phyloP scores from a whole-genome alignment of 2,113 vertebrate genomes.

The Oryzias melastigma region DNA sequence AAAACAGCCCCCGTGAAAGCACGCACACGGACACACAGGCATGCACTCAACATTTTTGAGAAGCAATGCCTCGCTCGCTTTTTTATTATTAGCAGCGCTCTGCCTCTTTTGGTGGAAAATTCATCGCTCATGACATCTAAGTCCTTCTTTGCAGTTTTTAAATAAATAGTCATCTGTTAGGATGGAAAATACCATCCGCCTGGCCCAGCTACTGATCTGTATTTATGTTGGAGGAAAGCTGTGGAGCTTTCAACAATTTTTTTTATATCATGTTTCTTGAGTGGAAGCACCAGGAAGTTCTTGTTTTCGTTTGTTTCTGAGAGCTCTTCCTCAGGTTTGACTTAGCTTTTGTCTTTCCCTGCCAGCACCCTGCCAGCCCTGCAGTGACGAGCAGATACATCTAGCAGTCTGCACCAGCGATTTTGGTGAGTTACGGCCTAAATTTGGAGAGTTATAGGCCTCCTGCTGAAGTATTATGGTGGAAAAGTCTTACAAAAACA shows the following conservation, averaged over 20 bases:
- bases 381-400: constrained; percentile 89
- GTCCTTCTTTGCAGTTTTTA: constrained; percentile 21
- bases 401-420: constrained; percentile 94
- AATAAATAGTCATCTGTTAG: constrained; percentile 48
- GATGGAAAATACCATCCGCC: constrained; percentile 30
- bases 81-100: constrained; percentile 4
- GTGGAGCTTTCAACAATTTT: constrained; percentile 8
- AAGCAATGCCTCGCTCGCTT: not conserved
- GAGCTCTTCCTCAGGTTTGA: not conserved
- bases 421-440: constrained; percentile 84
- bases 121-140: constrained; percentile 33
- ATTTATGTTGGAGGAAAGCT: constrained; percentile 29
- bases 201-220: constrained; percentile 18
- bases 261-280: constrained; percentile 3
- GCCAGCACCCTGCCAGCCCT: constrained; percentile 89
- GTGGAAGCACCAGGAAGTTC: constrained; percentile 3
- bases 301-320: constrained; percentile 11
- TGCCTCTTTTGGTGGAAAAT: constrained; percentile 34
- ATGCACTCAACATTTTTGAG: constrained; percentile 2
- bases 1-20: constrained; percentile 12
- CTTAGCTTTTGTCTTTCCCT: constrained; percentile 6
- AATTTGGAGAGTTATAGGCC: constrained; percentile 7
- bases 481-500: constrained; percentile 28
- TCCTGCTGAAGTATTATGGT: constrained; percentile 5
- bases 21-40: not conserved